These are phyloP conservation scores for Desoria tigrina DNA, from an alignment of 2,888 invertebrate genomes.

Conservation along the genomic window DNA sequence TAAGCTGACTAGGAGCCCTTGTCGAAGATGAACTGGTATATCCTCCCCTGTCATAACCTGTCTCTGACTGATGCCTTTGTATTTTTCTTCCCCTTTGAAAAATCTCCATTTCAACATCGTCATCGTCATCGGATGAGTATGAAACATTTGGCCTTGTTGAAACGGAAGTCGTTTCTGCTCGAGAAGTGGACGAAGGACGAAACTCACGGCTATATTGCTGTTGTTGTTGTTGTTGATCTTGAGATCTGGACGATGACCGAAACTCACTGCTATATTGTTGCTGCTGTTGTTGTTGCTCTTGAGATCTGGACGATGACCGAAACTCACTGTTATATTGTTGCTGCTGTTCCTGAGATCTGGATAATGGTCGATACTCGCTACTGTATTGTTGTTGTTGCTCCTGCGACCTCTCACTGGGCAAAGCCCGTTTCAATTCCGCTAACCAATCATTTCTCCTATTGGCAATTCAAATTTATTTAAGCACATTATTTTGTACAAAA, in stretches of 20 bases:
- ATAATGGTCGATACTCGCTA: slow-evolving; percentile 20
- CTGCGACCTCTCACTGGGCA: slow-evolving; percentile 36
- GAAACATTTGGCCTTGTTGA: slow-evolving; percentile 28
- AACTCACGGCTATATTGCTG: slow-evolving; percentile 21
- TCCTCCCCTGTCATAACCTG: slow-evolving; percentile 39
- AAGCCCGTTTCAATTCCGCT: slow-evolving; percentile 45
- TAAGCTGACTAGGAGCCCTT: slow-evolving; percentile 47
- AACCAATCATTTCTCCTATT: slow-evolving; percentile 46
- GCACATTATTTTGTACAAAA: too few species aligned
- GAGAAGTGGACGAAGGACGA: slow-evolving; percentile 24
- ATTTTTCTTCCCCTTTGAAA: slow-evolving; percentile 43
- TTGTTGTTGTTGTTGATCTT: slow-evolving; percentile 7
- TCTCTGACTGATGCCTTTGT: slow-evolving; percentile 45
- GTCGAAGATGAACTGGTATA: slow-evolving; percentile 37
- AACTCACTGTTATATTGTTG: slow-evolving; percentile 2
- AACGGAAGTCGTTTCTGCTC: slow-evolving; percentile 14
- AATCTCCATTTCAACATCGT: slow-evolving; percentile 48
- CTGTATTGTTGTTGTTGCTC: background rate
- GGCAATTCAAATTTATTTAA: slow-evolving; percentile 23
- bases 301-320: slow-evolving; percentile 34
- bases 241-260: slow-evolving; percentile 18
- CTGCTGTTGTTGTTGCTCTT: slow-evolving; percentile 11
- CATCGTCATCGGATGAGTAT: slow-evolving; percentile 50
- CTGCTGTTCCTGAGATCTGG: background rate
- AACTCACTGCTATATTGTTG: slow-evolving; percentile 4